These are phyloP conservation scores for Girardia tigrina DNA, from an alignment of 2,888 invertebrate species.

Conservation along the genomic window DNA sequence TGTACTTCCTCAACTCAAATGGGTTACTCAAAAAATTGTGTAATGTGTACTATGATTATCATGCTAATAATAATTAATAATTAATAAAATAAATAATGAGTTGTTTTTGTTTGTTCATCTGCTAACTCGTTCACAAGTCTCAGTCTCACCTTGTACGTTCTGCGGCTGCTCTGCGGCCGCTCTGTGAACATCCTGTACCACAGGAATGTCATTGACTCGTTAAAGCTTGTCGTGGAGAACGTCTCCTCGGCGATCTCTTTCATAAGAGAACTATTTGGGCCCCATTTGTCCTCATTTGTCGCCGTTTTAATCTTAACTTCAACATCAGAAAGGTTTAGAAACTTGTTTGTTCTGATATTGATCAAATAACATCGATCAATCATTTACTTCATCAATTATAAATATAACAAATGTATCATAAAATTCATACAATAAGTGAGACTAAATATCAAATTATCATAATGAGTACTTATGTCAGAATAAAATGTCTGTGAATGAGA, in stretches of 20 bases:
- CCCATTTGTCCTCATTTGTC: constrained; percentile 19
- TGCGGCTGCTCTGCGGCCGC: not conserved
- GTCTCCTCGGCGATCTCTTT: not conserved
- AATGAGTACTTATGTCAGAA: no score
- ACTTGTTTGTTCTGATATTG: not conserved
- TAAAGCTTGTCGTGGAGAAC: not conserved
- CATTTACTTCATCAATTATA: no score
- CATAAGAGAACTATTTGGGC: not conserved
- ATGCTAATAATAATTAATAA: no score
- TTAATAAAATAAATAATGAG: no score
- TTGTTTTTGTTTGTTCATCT: no score
- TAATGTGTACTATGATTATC: no score
- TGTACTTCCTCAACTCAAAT: no score
- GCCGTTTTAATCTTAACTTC: not conserved
- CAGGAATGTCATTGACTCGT: not conserved
- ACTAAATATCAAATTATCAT: no score
- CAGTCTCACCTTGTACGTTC: not conserved
- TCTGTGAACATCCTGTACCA: constrained; percentile 8
- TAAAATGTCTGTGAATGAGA: no score
- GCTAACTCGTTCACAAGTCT: not conserved
- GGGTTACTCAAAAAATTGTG: no score
- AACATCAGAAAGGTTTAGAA: not conserved
- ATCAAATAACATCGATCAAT: not conserved
- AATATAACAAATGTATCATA: no score
- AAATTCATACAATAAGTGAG: no score